phyloP scores from a whole-genome alignment of 2,113 vertebrate species.

The Halichoeres trimaculatus region DNA sequence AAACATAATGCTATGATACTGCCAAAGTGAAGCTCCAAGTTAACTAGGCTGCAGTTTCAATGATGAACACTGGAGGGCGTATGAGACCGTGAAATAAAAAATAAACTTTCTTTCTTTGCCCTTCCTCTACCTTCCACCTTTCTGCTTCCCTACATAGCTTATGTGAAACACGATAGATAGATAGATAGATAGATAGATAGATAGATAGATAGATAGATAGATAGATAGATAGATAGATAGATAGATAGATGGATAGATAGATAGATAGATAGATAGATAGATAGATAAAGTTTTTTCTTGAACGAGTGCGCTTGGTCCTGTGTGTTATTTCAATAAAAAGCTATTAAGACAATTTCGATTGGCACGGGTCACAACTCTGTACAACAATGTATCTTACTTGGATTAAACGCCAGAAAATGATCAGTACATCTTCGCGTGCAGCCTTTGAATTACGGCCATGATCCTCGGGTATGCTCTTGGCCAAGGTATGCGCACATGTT shows the following conservation, averaged over 20 bases:
- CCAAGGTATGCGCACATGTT: slow-evolving; percentile 25
- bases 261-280: too few relatives aligned
- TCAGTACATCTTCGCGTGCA: slow-evolving; percentile 17
- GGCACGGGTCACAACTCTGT: slow-evolving; percentile 19
- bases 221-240: slow-evolving; percentile 48
- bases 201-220: slow-evolving; percentile 39
- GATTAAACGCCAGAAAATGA: slow-evolving; percentile 20
- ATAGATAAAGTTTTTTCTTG: slow-evolving; percentile 6
- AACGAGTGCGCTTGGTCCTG: not conserved
- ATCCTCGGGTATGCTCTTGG: slow-evolving; percentile 5
- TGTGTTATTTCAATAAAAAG: slow-evolving; percentile 9
- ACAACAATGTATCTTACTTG: slow-evolving; percentile 31
- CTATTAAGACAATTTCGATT: slow-evolving; percentile 29
- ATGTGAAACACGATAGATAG: slow-evolving; percentile 30
- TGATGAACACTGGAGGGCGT: slow-evolving; percentile 75
- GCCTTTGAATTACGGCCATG: not conserved
- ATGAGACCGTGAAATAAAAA: slow-evolving; percentile 74
- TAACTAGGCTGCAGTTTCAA: slow-evolving; percentile 33
- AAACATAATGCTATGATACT: slow-evolving; percentile 2
- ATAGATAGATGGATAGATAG: slow-evolving; percentile 47
- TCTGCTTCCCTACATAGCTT: slow-evolving; percentile 22
- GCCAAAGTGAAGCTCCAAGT: not conserved
- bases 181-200: slow-evolving; percentile 48
- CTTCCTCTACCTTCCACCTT: slow-evolving; percentile 21
- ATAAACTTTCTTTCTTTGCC: slow-evolving; percentile 26